Base-by-base conservation (phyloP, 1,140 invertebrate species). In the Piezodorus guildinii region DNA sequence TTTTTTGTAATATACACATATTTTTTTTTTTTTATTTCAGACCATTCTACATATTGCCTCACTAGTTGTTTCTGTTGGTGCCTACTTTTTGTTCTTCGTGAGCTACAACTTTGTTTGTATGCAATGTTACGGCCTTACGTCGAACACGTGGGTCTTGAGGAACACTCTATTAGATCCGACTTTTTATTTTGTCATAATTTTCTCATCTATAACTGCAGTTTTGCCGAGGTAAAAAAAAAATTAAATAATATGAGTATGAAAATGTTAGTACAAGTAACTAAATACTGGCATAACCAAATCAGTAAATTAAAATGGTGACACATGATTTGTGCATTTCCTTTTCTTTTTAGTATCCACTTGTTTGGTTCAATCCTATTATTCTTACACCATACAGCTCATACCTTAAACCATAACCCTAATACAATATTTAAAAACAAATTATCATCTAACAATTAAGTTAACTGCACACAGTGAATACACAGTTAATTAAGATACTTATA, bases 81-180 rank as follows among this genome's bases (percentile, higher is more conserved):
- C 84, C 66, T 96, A 90, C 78, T 94, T 90, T 76, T 78, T 83
- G 66, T 91, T 95, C 77, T 88, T 87, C 65, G 74, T 94, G 56
- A 74, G 90, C 23, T 94, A 94, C 76, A 90, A 94, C 75, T 79
- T 84, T 3, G 73, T 88, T 65, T 90, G 88, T 72, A 79, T 86
- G 44, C 82, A 83, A 68, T 90, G 88, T 72, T 84, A 90, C 71
- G 85, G 84, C 52, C 75, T 94, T 63, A 86, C 87, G 25, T 88
- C 85, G 70, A 92, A 90, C 27, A 91, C 89, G 19, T 88, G 86
- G 85, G 88, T 95, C 21, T 86, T 94, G 74, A 84, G 88, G 72
- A 81, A 83, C 71, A 84, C 88, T 23, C 79, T 95, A 67, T 74
- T 73, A 43, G 83, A 86, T 63, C 80, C 83, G 4, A 77, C 83